Conservation (phyloP, 2,888 invertebrate genomes). For the Chrysina gloriosa region DNA sequence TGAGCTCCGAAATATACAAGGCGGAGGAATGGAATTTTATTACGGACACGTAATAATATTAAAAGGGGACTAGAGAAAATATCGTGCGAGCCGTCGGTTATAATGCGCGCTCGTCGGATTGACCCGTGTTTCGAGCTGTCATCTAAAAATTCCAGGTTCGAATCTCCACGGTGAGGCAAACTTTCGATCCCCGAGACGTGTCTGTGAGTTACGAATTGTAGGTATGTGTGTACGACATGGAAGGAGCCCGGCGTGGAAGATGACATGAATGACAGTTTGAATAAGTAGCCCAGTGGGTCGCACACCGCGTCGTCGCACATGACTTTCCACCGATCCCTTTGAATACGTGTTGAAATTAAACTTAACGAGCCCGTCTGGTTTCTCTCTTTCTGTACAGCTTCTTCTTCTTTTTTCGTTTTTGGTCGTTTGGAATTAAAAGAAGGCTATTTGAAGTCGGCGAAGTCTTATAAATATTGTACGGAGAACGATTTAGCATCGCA, state of each 20-base stretch:
- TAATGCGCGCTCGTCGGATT: not conserved
- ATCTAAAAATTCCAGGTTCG: conserved; percentile 35
- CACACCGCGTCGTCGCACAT: conserved; percentile 40
- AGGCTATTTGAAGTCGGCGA: no score
- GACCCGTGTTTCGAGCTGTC: conserved; percentile 36
- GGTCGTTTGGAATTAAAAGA: no score
- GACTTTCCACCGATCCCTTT: conserved; percentile 47
- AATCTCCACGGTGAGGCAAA: conserved; percentile 17
- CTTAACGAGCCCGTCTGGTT: conserved; percentile 48
- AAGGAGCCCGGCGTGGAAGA: conserved; percentile 34
- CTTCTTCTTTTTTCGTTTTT: no score
- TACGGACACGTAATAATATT: no score
- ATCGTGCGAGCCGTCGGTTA: no score
- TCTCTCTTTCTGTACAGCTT: no score
- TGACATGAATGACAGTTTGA: conserved; percentile 51
- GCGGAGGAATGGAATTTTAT: no score
- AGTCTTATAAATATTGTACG: no score
- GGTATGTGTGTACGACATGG: not conserved
- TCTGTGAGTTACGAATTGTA: not conserved
- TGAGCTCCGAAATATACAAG: no score
- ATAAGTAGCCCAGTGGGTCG: conserved; percentile 50
- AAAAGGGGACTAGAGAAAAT: no score
- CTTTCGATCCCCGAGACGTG: conserved; percentile 15
- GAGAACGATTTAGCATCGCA: no score
- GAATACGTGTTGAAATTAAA: conserved; percentile 51